Evolutionary conservation across 2,113 vertebrate species (phyloP).

Genomic region (Oncorhynchus gorbuscha): DNA sequence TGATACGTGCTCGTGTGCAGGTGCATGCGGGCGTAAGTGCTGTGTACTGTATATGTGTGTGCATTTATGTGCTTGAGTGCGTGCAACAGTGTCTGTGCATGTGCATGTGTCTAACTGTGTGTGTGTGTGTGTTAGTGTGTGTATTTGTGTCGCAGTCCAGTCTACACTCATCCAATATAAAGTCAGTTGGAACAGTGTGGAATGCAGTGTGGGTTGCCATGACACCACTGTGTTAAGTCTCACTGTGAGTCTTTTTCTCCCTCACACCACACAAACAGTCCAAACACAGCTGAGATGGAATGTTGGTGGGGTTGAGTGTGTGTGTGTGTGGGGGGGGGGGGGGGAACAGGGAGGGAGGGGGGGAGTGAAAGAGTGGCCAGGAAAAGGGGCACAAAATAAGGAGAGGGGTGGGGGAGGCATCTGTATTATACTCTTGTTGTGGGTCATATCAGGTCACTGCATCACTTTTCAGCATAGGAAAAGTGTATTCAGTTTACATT

Average conservation of each 20-base stretch:
- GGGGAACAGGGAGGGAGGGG: neutral
- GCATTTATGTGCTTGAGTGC: slow-evolving; percentile 1
- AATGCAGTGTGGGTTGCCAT: slow-evolving; percentile 23
- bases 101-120: neutral
- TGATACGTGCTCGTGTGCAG: too few relatives aligned
- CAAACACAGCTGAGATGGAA: slow-evolving; percentile 57
- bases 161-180: neutral
- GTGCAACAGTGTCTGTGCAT: slow-evolving; percentile 3
- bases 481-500: neutral
- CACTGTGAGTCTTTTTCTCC: slow-evolving; percentile 23
- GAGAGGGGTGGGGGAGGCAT: too few relatives aligned
- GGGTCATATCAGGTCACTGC: neutral
- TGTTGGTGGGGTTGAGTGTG: neutral
- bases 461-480: too few relatives aligned
- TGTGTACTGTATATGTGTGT: too few relatives aligned
- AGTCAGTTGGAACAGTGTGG: slow-evolving; percentile 28
- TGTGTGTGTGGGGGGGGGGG: neutral
- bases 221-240: slow-evolving; percentile 31
- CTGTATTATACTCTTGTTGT: neutral
- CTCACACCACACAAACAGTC: slow-evolving; percentile 42
- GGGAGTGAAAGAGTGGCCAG: too few relatives aligned
- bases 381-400: too few relatives aligned
- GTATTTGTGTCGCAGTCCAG: neutral
- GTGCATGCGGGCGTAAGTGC: too few relatives aligned
- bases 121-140: neutral